Evolutionary conservation across 2,797 vertebrate genomes (phyloP).

Genomic region (Falco biarmicus): DNA sequence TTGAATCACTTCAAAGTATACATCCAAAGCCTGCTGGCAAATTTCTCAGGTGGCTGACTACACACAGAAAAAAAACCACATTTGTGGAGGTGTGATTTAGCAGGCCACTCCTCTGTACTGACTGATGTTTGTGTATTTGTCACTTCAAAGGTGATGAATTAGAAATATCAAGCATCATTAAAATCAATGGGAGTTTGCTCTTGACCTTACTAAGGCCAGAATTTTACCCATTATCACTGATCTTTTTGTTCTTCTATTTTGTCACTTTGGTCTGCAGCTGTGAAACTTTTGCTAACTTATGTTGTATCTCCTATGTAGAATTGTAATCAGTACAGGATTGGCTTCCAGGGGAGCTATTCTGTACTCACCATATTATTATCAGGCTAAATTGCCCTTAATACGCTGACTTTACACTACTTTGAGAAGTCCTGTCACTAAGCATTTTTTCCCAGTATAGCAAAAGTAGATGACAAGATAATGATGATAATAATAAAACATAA

Average conservation of each 20-base stretch:
- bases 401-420: slow-evolving; percentile 11
- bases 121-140: slow-evolving; percentile 45
- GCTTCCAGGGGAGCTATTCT: slow-evolving; percentile 52
- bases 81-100: slow-evolving; percentile 45
- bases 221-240: slow-evolving; percentile 42
- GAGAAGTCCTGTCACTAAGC: background rate
- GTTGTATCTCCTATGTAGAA: slow-evolving; percentile 40
- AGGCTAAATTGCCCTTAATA: slow-evolving; percentile 38
- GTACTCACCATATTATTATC: slow-evolving; percentile 14
- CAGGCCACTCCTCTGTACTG: background rate
- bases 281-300: slow-evolving; percentile 53
- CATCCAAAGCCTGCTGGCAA: slow-evolving; percentile 24
- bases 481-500: background rate
- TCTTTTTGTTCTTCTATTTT: slow-evolving; percentile 48
- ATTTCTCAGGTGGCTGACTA: slow-evolving; percentile 32
- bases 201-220: slow-evolving; percentile 24
- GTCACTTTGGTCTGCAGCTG: slow-evolving; percentile 48
- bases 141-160: slow-evolving; percentile 44
- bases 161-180: slow-evolving; percentile 34
- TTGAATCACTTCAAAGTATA: slow-evolving; percentile 46
- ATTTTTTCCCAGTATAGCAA: background rate
- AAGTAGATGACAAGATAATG: background rate
- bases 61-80: background rate
- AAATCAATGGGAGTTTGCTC: slow-evolving; percentile 49
- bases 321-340: slow-evolving; percentile 46